phyloP scores from a whole-genome alignment of 2,888 invertebrate genomes.

The Ectobius pallidus region DNA sequence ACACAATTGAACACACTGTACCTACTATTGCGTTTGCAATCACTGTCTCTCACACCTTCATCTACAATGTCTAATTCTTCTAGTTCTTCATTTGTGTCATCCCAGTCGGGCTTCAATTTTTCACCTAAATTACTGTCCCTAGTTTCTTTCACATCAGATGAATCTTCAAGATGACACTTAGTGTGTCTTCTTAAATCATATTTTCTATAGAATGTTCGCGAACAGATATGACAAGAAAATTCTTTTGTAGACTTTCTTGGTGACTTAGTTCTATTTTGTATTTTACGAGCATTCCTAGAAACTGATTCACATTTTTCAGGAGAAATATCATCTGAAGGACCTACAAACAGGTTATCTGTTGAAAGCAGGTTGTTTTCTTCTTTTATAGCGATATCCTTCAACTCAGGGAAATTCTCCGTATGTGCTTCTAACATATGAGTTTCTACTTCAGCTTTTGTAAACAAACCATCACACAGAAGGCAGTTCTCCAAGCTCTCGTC shows the following conservation, averaged over 20 bases:
- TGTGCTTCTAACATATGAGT: neutral
- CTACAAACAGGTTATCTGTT: no score
- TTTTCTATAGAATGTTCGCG: conserved; percentile 17
- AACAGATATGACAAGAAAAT: conserved; percentile 14
- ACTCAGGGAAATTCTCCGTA: neutral
- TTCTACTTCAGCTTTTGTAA: neutral
- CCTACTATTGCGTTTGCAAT: neutral
- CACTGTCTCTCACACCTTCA: neutral
- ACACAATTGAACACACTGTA: conserved; percentile 27
- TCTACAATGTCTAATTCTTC: neutral
- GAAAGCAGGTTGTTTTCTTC: no score
- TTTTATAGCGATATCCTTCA: no score
- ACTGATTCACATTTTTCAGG: no score
- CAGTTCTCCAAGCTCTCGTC: conserved; percentile 1
- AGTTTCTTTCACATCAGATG: neutral
- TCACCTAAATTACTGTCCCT: neutral
- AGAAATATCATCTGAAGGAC: no score
- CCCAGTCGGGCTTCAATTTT: neutral
- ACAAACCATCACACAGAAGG: neutral
- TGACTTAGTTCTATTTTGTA: neutral
- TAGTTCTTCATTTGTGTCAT: neutral
- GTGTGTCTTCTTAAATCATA: conserved; percentile 20
- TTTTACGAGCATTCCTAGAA: neutral
- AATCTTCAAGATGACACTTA: conserved; percentile 5
- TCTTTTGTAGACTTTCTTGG: neutral